Base-by-base conservation (phyloP, 2,888 invertebrate species). In the Phania funesta region DNA sequence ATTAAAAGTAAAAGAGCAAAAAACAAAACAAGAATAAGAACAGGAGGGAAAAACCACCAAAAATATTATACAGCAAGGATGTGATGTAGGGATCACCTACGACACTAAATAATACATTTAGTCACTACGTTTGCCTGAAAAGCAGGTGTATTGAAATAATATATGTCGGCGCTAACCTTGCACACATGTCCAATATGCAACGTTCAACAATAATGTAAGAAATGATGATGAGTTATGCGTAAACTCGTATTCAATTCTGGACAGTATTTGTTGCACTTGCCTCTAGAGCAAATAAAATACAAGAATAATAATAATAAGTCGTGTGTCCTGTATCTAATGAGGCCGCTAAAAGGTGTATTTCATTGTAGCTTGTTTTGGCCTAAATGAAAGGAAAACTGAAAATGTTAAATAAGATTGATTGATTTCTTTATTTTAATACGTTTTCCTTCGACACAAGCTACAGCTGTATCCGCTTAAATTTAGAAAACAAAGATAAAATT, bases 311-410 rank as follows among this genome's bases (percentile, higher is more conserved):
- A 44, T 73, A 79, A 73, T 77, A 52, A 20, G 65, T 58, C 65
- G 71, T 79, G 65, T 73, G 71, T 54, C 81, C 73, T 70, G 76
- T 68, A 77, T 81, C 81, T 81, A 81, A 81, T 81, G 76, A 81
- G 81, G 13, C 62, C 65, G 48, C 24, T 67, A 54, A 76, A 81
- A 81, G 81, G 81, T 81, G 81, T 35, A 29, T 60, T 80, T 71
- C 11, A 44, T 11, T 52, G 20, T 4, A 9, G 8, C 20, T 46
- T 3, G 13, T 3, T 38, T 29, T 41, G 2, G 18, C 1, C 7
- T 50, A 52, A 46, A 44, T 8, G 29, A 35, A 58, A 60, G 32
- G 20, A 68, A 68, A 60, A 62, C 52, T 60, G 9, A 35, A 67
- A 41, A 26, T 67, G 24, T 62, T 65, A 3, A 58, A n/a, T 18